A percentile compares a stretch with the other conserved stretches of the same genome.
Conservation (phyloP, 2,888 invertebrate species). For the Camptogramma bilineatum region DNA sequence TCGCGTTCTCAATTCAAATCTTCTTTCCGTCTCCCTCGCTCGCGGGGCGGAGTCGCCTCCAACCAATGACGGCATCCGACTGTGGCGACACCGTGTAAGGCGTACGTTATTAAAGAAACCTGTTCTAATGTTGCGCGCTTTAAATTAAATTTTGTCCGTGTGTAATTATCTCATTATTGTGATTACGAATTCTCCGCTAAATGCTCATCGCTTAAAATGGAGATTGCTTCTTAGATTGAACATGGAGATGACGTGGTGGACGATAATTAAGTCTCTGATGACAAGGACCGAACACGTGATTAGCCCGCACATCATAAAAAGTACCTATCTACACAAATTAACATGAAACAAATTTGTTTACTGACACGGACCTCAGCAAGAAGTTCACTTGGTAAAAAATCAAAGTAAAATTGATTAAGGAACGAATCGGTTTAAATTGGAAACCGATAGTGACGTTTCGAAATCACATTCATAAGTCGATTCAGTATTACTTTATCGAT, state of each 20-base stretch:
- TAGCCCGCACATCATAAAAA: slow-evolving; percentile 54
- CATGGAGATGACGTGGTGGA: slow-evolving; percentile 61
- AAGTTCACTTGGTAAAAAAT: slow-evolving; percentile 76
- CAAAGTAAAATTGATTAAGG: slow-evolving; percentile 84
- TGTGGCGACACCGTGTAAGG: slow-evolving; percentile 84
- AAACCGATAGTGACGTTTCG: slow-evolving; percentile 85
- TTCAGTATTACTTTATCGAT: slow-evolving; percentile 84
- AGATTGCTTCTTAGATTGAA: slow-evolving; percentile 70
- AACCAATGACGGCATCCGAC: slow-evolving; percentile 82
- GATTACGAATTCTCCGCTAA: slow-evolving; percentile 84
- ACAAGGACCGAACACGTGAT: slow-evolving; percentile 54
- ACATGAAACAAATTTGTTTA: slow-evolving; percentile 71
- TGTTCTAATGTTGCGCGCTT: slow-evolving; percentile 85
- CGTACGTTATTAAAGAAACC: slow-evolving; percentile 86
- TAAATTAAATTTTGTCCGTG: slow-evolving; percentile 86
- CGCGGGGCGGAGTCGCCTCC: slow-evolving; percentile 83
- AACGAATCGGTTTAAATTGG: slow-evolving; percentile 86
- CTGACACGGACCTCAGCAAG: slow-evolving; percentile 71
- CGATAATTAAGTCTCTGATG: slow-evolving; percentile 62
- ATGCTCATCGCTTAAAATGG: slow-evolving; percentile 81
- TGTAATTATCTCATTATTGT: slow-evolving; percentile 86
- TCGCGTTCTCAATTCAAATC: slow-evolving; percentile 86
- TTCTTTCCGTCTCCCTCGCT: slow-evolving; percentile 82
- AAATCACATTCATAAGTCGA: slow-evolving; percentile 85
- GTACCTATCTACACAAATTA: slow-evolving; percentile 61